These are phyloP conservation scores for Chelonus formosanus DNA, from an alignment of 2,888 invertebrate species.

Conservation along the genomic window DNA sequence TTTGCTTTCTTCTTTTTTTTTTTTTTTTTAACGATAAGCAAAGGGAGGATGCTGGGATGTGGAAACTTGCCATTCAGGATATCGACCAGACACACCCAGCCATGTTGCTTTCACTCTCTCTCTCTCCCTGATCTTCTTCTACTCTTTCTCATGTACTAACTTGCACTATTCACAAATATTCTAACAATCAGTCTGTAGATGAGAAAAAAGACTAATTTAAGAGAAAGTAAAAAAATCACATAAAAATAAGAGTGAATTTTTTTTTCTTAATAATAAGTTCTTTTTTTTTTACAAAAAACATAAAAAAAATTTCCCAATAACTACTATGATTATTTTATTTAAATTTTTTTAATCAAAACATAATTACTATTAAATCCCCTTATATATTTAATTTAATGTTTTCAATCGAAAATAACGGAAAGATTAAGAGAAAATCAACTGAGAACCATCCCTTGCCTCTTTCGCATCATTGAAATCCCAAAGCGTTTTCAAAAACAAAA, in stretches of 20 bases:
- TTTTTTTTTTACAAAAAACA: neutral
- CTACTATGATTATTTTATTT: too few species aligned
- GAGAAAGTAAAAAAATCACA: constrained; percentile 11
- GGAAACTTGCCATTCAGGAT: constrained; percentile 56
- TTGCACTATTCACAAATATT: constrained; percentile 43
- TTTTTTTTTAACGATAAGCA: constrained; percentile 30
- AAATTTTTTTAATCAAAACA: too few species aligned
- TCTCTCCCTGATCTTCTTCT: constrained; percentile 25
- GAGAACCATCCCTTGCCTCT: too few species aligned
- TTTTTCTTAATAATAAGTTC: neutral
- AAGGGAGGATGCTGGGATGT: constrained; percentile 40
- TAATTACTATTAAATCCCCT: too few species aligned
- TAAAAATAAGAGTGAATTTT: constrained; percentile 24
- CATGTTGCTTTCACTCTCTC: constrained; percentile 36
- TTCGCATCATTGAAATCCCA: too few species aligned
- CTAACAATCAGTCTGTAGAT: constrained; percentile 27
- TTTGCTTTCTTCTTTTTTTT: constrained; percentile 19
- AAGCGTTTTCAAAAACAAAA: too few species aligned
- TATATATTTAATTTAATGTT: too few species aligned
- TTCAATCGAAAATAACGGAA: too few species aligned
- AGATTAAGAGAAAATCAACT: too few species aligned
- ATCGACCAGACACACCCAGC: constrained; percentile 61
- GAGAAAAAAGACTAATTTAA: constrained; percentile 19
- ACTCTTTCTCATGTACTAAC: constrained; percentile 37
- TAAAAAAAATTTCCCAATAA: too few species aligned